A percentile compares a stretch with the other conserved stretches of the same genome.
Conservation (phyloP, 2,888 invertebrate species). For the Fissipunctia ypsillon region DNA sequence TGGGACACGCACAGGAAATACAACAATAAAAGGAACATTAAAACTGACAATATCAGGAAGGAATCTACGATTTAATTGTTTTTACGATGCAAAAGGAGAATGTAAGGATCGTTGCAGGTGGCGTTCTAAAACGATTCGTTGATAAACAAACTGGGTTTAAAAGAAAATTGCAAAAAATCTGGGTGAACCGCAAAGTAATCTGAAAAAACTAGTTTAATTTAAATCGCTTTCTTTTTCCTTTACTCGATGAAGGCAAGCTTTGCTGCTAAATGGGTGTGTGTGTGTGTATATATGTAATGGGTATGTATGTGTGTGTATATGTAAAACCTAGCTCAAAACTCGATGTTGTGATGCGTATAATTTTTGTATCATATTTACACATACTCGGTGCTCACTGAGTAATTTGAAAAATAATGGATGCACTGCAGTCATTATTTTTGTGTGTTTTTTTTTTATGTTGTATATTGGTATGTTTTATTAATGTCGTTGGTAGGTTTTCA, state of each 20-base stretch:
- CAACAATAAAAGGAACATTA: no score
- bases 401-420: neutral
- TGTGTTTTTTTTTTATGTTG: no score
- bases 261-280: constrained; percentile 11
- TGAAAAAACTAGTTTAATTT: constrained; percentile 30
- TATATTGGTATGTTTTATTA: no score
- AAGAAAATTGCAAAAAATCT: constrained; percentile 13
- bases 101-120: no score
- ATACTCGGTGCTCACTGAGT: neutral
- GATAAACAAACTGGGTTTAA: constrained; percentile 5
- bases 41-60: no score
- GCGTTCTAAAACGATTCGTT: constrained; percentile 1
- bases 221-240: constrained; percentile 1
- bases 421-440: neutral
- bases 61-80: no score
- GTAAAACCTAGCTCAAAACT: neutral
- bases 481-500: no score
- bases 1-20: no score
- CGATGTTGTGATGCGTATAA: neutral
- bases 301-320: no score
- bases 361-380: neutral
- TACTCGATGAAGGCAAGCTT: neutral
- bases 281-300: no score
- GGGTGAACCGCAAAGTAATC: constrained; percentile 26
- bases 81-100: no score